Evolutionary conservation across 2,113 vertebrate genomes (phyloP).

Genomic region (Ursus arctos): DNA sequence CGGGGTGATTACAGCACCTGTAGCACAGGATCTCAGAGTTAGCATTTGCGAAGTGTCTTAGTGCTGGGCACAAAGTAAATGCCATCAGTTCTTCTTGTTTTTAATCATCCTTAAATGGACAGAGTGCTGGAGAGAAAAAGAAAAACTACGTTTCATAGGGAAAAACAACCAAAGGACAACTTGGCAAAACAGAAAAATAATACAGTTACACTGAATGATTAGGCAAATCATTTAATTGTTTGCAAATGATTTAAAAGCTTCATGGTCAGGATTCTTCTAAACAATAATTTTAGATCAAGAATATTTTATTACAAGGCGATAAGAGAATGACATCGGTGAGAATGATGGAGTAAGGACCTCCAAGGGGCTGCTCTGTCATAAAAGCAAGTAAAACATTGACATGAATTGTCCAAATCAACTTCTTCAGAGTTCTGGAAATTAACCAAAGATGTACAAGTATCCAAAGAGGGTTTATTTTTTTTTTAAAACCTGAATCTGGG

Average conservation of each 20-base stretch:
- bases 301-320: not conserved
- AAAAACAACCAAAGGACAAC: not conserved
- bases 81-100: not conserved
- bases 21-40: not conserved
- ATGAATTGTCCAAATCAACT: not conserved
- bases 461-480: not conserved
- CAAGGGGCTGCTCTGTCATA: not conserved
- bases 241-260: conserved; percentile 16
- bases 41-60: not conserved
- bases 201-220: not conserved
- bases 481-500: not conserved
- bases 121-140: not conserved
- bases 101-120: not conserved
- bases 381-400: not conserved
- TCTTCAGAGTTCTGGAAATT: not conserved
- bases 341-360: not conserved
- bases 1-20: not conserved
- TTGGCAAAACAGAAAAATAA: not conserved
- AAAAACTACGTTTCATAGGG: not conserved
- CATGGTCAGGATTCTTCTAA: not conserved
- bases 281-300: not conserved
- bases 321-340: not conserved
- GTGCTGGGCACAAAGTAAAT: not conserved
- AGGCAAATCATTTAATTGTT: conserved; percentile 5
- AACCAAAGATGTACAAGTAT: not conserved